Conservation (phyloP, 2,888 invertebrate species). For the Tridacna gigas region DNA sequence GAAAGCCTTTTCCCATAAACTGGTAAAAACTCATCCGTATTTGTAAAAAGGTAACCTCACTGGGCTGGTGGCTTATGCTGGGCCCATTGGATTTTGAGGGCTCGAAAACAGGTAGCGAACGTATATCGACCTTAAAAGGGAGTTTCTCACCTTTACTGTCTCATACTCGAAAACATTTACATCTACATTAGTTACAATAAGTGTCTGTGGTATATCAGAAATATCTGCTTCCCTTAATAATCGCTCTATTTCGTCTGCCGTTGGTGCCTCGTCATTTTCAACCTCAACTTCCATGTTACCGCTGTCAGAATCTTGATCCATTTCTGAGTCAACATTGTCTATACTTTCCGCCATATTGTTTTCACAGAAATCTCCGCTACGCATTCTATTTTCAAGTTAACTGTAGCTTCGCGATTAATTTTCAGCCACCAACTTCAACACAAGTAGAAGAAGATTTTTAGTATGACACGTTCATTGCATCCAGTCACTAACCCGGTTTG, state of each 20-base stretch:
- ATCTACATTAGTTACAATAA: conserved; percentile 81
- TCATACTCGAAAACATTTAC: conserved; percentile 75
- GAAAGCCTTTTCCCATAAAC: not conserved
- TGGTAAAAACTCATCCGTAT: not conserved
- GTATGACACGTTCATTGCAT: not conserved
- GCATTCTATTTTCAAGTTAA: conserved; percentile 14
- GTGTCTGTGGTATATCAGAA: conserved; percentile 74
- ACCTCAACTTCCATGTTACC: conserved; percentile 47
- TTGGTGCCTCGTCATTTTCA: conserved; percentile 46
- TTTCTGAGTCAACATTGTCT: conserved; percentile 50
- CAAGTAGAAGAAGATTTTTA: not conserved
- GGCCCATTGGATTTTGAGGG: no score
- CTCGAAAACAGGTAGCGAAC: not conserved
- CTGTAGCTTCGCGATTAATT: no score
- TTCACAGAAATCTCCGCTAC: conserved; percentile 26
- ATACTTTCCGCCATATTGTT: conserved; percentile 63
- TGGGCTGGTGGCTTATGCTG: no score
- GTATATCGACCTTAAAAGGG: not conserved
- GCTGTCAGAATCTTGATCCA: conserved; percentile 62
- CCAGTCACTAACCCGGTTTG: conserved; percentile 3
- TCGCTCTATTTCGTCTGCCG: conserved; percentile 58
- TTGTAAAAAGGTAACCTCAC: no score
- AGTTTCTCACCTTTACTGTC: conserved; percentile 73
- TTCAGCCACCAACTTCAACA: not conserved
- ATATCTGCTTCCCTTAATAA: conserved; percentile 60